A percentile compares a stretch with the other conserved stretches of the same genome.
Evolutionary conservation across 2,888 invertebrate genomes (phyloP).

Genomic region (Lochmaea capreae): DNA sequence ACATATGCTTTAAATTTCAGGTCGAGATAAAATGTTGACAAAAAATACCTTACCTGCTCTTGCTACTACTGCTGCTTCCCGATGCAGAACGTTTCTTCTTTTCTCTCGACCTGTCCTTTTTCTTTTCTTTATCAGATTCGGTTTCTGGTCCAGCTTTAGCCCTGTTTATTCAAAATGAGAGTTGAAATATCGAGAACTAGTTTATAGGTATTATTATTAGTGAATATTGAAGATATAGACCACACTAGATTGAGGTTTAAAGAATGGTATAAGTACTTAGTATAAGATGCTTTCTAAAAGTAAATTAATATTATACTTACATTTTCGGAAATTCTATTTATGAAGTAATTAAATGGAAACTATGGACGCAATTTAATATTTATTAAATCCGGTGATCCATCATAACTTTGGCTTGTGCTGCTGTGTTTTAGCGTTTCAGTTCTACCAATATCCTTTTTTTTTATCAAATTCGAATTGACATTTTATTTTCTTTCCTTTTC

Average conservation of each 20-base stretch:
- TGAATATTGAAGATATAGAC: not conserved
- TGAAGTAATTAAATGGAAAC: not conserved
- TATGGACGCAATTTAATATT: not conserved
- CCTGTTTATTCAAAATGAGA: conserved; percentile 65
- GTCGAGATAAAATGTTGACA: too few relatives aligned
- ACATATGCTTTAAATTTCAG: too few relatives aligned
- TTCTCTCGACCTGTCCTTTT: conserved; percentile 70
- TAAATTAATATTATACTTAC: not conserved
- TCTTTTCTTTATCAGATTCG: conserved; percentile 77
- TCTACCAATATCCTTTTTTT: not conserved
- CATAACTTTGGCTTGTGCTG: not conserved
- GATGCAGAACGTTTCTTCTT: conserved; percentile 78
- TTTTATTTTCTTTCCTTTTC: not conserved
- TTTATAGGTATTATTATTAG: not conserved
- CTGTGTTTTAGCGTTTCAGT: not conserved
- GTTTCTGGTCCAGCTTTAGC: conserved; percentile 81
- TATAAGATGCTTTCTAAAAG: not conserved
- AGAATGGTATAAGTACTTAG: not conserved
- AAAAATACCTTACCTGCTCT: conserved; percentile 61
- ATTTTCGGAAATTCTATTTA: not conserved
- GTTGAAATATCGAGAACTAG: not conserved
- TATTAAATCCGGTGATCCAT: not conserved
- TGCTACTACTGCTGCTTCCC: conserved; percentile 84
- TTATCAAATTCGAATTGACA: not conserved
- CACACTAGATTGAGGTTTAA: not conserved